phyloP scores from a whole-genome alignment of 2,888 invertebrate genomes.

The Phyto melanocephala region DNA sequence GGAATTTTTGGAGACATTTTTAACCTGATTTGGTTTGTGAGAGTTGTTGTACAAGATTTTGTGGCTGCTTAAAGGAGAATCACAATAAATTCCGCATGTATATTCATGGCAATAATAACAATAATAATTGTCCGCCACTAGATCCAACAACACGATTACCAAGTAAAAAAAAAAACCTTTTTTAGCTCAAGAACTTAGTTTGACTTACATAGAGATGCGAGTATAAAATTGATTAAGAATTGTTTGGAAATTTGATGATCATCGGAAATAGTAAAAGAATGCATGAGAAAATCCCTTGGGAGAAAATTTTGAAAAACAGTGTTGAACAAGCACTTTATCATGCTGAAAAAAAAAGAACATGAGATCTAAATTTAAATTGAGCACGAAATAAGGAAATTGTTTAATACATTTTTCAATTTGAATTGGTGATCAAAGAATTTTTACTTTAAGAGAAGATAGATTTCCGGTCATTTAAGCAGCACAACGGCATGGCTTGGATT shows the following conservation, averaged over 20 bases:
- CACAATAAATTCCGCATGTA: slow-evolving; percentile 38
- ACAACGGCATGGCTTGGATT: too few species aligned
- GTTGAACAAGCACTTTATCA: background rate
- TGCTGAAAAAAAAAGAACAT: background rate
- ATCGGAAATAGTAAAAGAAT: background rate
- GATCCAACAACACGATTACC: background rate
- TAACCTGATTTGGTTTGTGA: slow-evolving; percentile 64
- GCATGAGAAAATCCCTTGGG: slow-evolving; percentile 26
- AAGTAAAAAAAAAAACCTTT: slow-evolving; percentile 37
- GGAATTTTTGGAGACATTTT: slow-evolving; percentile 64
- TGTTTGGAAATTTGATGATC: slow-evolving; percentile 11
- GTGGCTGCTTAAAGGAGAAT: slow-evolving; percentile 41
- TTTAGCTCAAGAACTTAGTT: background rate
- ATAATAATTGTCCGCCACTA: slow-evolving; percentile 25
- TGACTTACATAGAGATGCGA: background rate
- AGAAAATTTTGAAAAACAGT: background rate
- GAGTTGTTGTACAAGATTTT: slow-evolving; percentile 52
- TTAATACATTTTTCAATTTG: slow-evolving; percentile 5
- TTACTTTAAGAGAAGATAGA: too few species aligned
- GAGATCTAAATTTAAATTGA: background rate
- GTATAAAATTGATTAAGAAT: slow-evolving; percentile 36
- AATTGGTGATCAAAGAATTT: too few species aligned
- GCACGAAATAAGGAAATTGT: background rate
- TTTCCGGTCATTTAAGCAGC: too few species aligned
- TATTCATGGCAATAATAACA: slow-evolving; percentile 31